phyloP scores from a whole-genome alignment of 2,888 invertebrate species.

The Aphidoletes aphidimyza region DNA sequence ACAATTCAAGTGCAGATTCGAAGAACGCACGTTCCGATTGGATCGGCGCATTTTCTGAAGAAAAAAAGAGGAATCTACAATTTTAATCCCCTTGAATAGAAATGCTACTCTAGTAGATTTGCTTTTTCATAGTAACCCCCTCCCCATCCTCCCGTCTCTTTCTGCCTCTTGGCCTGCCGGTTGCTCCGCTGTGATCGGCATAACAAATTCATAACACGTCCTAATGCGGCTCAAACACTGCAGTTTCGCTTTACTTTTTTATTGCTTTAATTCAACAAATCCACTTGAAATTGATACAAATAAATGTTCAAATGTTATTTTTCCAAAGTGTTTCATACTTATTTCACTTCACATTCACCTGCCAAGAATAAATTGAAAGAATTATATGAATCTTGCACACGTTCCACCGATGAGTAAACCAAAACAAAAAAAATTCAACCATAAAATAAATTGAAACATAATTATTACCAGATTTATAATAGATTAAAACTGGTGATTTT shows the following conservation, averaged over 20 bases:
- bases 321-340: not conserved
- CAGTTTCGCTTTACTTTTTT: not conserved
- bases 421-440: no score
- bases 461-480: not conserved
- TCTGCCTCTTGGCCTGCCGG: not conserved
- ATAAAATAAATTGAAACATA: slow-evolving; percentile 24
- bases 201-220: slow-evolving; percentile 40
- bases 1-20: not conserved
- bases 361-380: no score
- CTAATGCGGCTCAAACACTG: slow-evolving; percentile 7
- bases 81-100: not conserved
- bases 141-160: no score
- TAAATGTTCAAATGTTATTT: not conserved
- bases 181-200: not conserved
- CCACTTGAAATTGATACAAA: not conserved
- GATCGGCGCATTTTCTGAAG: not conserved
- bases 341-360: not conserved
- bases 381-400: not conserved
- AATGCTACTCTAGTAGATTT: no score
- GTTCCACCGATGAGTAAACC: not conserved
- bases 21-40: not conserved
- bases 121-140: no score
- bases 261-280: not conserved
- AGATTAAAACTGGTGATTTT: no score
- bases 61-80: not conserved